These are phyloP conservation scores for Eilema sororculum DNA, from an alignment of 2,888 invertebrate species.

Conservation along the genomic window DNA sequence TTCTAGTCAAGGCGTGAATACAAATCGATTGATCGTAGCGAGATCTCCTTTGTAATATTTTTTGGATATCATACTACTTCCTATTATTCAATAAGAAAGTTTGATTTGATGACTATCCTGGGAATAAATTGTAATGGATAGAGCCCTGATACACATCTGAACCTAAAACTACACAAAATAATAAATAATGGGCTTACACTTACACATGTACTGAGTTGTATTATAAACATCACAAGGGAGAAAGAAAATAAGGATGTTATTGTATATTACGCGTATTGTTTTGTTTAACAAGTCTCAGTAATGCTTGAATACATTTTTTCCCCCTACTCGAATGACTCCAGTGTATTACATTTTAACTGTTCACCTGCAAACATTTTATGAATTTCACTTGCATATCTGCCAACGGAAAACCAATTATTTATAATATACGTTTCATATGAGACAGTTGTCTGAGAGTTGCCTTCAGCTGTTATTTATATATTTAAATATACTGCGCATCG, in stretches of 20 bases:
- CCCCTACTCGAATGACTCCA: neutral
- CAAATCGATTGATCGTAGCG: too few relatives aligned
- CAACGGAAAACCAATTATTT: conserved; percentile 5
- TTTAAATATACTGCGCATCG: neutral
- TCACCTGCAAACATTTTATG: neutral
- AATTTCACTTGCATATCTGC: neutral
- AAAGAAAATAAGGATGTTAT: neutral
- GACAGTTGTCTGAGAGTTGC: neutral
- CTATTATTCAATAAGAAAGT: too few relatives aligned
- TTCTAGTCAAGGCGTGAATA: too few relatives aligned
- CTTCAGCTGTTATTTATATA: too few relatives aligned
- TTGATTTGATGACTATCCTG: too few relatives aligned
- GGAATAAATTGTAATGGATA: too few relatives aligned
- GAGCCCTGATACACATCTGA: too few relatives aligned
- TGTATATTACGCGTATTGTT: neutral
- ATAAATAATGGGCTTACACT: neutral
- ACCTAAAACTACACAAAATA: neutral
- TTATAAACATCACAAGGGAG: neutral
- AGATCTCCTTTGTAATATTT: too few relatives aligned
- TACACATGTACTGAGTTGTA: neutral
- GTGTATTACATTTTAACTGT: neutral
- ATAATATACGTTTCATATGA: conserved; percentile 4
- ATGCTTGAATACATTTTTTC: neutral
- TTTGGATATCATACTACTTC: too few relatives aligned
- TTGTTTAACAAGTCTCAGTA: neutral